Conservation (phyloP, 2,888 invertebrate species). For the Dynastes grantii region DNA sequence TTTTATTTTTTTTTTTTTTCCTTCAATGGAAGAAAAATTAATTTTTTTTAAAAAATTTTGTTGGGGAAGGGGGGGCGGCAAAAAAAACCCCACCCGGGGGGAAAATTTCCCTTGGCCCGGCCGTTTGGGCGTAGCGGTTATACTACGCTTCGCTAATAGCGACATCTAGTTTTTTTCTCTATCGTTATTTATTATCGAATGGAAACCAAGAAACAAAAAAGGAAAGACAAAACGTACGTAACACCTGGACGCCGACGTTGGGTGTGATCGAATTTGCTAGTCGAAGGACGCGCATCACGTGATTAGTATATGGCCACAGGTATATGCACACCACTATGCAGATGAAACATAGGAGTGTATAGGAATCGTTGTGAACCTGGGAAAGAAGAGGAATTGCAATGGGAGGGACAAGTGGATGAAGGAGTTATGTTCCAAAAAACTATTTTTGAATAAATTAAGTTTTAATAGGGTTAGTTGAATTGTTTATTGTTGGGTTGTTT, state of each 20-base stretch:
- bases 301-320: not conserved
- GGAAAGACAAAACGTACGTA: not conserved
- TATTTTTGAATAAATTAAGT: too few relatives aligned
- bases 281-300: not conserved
- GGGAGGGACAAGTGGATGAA: too few relatives aligned
- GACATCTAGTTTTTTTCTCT: conserved; percentile 15
- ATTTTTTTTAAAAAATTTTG: too few relatives aligned
- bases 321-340: not conserved
- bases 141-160: conserved; percentile 7
- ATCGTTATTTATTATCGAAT: not conserved
- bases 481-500: too few relatives aligned
- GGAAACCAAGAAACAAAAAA: not conserved
- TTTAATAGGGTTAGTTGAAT: too few relatives aligned
- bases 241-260: conserved; percentile 1
- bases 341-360: not conserved
- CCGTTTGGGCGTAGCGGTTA: conserved; percentile 17
- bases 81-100: too few relatives aligned
- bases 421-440: too few relatives aligned
- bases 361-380: not conserved
- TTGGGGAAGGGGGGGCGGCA: too few relatives aligned
- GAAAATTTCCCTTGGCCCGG: too few relatives aligned
- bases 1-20: too few relatives aligned
- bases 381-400: not conserved
- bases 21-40: too few relatives aligned
- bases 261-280: not conserved